Percentiles rank a stretch among this genome's conserved stretches.
phyloP scores from a whole-genome alignment of 1,140 invertebrate species.

The Heterodera carotae region DNA sequence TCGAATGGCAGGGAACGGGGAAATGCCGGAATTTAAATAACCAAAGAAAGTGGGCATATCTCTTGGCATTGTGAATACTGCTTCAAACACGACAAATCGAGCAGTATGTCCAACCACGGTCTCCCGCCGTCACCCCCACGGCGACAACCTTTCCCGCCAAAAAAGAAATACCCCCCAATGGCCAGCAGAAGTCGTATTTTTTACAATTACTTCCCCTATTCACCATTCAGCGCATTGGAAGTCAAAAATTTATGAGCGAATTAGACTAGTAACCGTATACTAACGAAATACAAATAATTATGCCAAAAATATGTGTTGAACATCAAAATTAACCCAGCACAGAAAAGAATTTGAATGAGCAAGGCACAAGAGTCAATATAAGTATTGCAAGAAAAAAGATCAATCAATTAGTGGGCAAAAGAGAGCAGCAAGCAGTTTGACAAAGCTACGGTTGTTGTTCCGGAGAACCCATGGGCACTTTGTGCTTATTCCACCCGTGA shows the following conservation, averaged over 20 bases:
- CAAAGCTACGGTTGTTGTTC: constrained; percentile 11
- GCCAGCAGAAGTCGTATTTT: no score
- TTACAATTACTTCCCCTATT: no score
- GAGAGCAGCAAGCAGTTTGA: neutral
- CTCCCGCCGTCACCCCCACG: no score
- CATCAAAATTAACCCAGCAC: neutral
- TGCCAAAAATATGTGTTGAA: neutral
- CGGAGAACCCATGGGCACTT: constrained; percentile 51
- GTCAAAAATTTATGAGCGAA: neutral
- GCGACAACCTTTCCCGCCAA: no score
- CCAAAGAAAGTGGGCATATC: no score
- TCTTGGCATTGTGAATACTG: no score
- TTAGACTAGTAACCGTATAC: neutral
- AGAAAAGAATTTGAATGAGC: neutral
- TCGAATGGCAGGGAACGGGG: no score
- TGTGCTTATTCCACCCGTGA: constrained; percentile 84
- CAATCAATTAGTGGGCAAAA: constrained; percentile 10
- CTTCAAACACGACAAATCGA: no score
- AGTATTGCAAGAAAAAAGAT: constrained; percentile 27
- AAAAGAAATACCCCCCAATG: no score
- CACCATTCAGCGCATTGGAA: no score
- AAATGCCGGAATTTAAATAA: no score
- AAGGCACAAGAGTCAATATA: neutral
- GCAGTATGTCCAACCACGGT: no score
- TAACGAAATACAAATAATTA: neutral